A percentile compares a stretch with the other conserved stretches of the same genome.
These are phyloP conservation scores for Haemorhous mexicanus DNA, from an alignment of 2,113 vertebrate genomes.

Conservation along the genomic window DNA sequence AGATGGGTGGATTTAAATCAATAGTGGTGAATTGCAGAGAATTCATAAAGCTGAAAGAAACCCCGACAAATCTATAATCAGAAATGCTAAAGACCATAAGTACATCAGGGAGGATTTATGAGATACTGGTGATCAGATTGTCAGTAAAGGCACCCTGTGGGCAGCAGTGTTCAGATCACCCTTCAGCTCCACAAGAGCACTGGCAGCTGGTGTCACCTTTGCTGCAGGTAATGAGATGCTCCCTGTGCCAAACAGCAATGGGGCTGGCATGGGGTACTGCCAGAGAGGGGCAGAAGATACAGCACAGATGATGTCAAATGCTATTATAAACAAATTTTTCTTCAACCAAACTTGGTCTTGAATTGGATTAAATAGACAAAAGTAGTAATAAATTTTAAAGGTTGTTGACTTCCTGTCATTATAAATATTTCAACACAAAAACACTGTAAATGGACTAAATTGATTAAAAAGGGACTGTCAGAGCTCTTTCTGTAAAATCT, in stretches of 20 bases:
- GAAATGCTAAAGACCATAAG: background rate
- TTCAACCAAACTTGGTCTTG: background rate
- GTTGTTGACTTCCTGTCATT: background rate
- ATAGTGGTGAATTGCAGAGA: background rate
- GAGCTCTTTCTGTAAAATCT: background rate
- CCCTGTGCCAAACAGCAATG: background rate
- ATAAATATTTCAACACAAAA: background rate
- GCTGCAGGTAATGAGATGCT: background rate
- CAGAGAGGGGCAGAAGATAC: background rate
- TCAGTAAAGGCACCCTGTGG: fast-evolving
- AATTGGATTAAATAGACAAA: background rate
- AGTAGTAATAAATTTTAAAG: background rate
- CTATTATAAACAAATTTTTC: background rate
- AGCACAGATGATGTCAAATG: background rate
- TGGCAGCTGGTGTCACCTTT: background rate
- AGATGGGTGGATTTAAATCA: background rate
- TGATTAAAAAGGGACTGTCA: background rate
- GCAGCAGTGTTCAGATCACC: background rate
- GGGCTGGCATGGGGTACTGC: background rate
- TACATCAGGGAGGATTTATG: background rate
- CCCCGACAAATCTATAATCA: background rate
- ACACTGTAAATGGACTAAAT: background rate
- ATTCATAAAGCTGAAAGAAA: background rate
- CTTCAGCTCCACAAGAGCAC: background rate
- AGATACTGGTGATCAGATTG: background rate